Conservation (phyloP, 2,113 vertebrate genomes). For the Marmota flaviventris region DNA sequence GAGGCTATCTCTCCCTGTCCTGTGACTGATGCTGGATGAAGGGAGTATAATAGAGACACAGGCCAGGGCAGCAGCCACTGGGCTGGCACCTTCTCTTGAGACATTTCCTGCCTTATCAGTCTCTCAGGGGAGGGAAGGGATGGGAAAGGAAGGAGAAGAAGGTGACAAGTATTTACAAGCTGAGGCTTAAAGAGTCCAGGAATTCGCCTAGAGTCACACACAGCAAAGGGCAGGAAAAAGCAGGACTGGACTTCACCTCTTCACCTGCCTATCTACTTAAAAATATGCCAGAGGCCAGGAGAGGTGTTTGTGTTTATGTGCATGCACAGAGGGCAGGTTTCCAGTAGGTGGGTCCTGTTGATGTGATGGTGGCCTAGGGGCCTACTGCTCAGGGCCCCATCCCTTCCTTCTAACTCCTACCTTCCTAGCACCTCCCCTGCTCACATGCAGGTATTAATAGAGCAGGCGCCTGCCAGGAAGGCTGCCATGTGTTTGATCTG, state of each 20-base stretch:
- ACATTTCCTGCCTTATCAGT: not conserved
- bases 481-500: constrained; percentile 84
- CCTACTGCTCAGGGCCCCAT: not conserved
- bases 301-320: not conserved
- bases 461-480: constrained; percentile 80
- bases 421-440: constrained; percentile 67
- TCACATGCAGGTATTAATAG: constrained; percentile 84
- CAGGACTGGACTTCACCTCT: constrained; percentile 3
- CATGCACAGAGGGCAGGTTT: not conserved
- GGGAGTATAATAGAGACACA: not conserved
- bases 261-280: constrained; percentile 33
- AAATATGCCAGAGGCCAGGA: not conserved
- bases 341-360: constrained; percentile 7
- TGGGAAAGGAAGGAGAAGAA: constrained; percentile 9
- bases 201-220: constrained; percentile 29
- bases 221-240: constrained; percentile 52
- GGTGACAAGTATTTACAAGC: not conserved
- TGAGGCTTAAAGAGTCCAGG: constrained; percentile 48
- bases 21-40: not conserved
- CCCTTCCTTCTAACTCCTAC: constrained; percentile 57
- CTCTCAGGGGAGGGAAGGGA: not conserved
- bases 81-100: constrained; percentile 3
- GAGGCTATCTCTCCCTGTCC: not conserved
- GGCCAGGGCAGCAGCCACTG: not conserved
- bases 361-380: constrained; percentile 27